A percentile compares a stretch with the other conserved stretches of the same genome.
Evolutionary conservation across 2,113 vertebrate species (phyloP).

Genomic region (Channa maculata): DNA sequence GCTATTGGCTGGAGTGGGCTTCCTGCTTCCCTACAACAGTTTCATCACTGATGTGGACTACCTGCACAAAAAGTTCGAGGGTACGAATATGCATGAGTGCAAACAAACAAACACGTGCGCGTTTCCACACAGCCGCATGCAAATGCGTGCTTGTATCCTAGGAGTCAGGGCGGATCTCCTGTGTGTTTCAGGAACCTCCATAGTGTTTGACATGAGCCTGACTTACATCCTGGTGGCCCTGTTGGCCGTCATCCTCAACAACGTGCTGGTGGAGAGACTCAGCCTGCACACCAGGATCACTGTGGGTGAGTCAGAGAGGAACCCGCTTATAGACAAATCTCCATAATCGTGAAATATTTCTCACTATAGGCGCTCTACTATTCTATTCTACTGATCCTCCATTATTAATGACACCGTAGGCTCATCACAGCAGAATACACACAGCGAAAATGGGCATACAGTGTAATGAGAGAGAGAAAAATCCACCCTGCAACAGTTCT

Average conservation of each 20-base stretch:
- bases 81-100: constrained; percentile 69
- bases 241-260: constrained; percentile 94
- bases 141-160: not conserved
- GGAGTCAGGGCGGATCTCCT: not conserved
- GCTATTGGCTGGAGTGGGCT: constrained; percentile 96
- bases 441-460: constrained; percentile 8
- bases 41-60: constrained; percentile 99
- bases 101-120: not conserved
- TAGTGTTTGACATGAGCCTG: constrained; percentile 98
- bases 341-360: not conserved
- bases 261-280: constrained; percentile 92
- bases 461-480: constrained; percentile 2
- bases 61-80: constrained; percentile 95
- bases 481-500: not conserved
- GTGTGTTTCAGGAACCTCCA: constrained; percentile 89
- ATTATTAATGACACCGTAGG: constrained; percentile 13
- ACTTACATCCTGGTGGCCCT: constrained; percentile 96
- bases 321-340: not conserved
- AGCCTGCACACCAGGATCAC: constrained; percentile 95
- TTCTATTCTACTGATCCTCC: not conserved
- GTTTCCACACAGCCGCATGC: not conserved
- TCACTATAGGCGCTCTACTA: not conserved
- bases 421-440: not conserved
- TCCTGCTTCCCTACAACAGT: constrained; percentile 98
- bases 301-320: constrained; percentile 83